A percentile compares a stretch with the other conserved stretches of the same genome.
phyloP scores from a whole-genome alignment of 2,888 invertebrate genomes.

The Portevinia maculata region DNA sequence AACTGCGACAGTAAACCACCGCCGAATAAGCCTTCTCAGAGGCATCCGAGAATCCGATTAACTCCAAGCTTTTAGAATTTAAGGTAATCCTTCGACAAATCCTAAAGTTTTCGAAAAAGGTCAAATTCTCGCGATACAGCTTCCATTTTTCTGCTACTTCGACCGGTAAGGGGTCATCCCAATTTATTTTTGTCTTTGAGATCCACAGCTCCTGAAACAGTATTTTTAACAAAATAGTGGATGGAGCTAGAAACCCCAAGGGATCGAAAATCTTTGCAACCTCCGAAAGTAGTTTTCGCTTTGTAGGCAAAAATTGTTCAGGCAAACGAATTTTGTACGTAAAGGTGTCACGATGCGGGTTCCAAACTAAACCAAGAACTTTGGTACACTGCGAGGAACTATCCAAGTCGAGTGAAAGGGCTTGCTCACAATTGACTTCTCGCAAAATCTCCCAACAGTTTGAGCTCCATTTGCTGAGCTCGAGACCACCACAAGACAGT shows the following conservation, averaged over 20 bases:
- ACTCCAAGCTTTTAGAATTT: conserved; percentile 27
- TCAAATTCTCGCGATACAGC: conserved; percentile 33
- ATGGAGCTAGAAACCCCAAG: conserved; percentile 28
- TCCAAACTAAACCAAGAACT: conserved; percentile 35
- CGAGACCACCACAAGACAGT: conserved; percentile 22
- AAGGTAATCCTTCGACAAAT: conserved; percentile 4
- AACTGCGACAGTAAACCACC: conserved; percentile 14
- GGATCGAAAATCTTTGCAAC: conserved; percentile 22
- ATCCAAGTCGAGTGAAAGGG: conserved; percentile 16
- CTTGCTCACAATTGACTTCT: conserved; percentile 2
- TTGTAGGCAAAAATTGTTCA: conserved; percentile 20
- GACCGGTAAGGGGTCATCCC: conserved; percentile 30
- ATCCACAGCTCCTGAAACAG: conserved; percentile 38
- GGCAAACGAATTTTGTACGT: conserved; percentile 5
- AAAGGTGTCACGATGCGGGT: conserved; percentile 28
- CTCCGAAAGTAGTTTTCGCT: conserved; percentile 10
- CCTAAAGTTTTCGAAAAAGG: conserved; percentile 34
- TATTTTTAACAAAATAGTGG: conserved; percentile 34
- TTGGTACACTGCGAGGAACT: conserved; percentile 22
- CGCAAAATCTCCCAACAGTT: conserved; percentile 16
- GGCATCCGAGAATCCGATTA: conserved; percentile 38
- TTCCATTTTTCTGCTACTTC: conserved; percentile 37
- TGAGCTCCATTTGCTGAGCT: conserved; percentile 34
- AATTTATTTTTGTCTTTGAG: conserved; percentile 31
- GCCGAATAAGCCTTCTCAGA: conserved; percentile 14